These are phyloP conservation scores for Folsomia candida DNA, from an alignment of 2,888 invertebrate species.

Conservation along the genomic window DNA sequence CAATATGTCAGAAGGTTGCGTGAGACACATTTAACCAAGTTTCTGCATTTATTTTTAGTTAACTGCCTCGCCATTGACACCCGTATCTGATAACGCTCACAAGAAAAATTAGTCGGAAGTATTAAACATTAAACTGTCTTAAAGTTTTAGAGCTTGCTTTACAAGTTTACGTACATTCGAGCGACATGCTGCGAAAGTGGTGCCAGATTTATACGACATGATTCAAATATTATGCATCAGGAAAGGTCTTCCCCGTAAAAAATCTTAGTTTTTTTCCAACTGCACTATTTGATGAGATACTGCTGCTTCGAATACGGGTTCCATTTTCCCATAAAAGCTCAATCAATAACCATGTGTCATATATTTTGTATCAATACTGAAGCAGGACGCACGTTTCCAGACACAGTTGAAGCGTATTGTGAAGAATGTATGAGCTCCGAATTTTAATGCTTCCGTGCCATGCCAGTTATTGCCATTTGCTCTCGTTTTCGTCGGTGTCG, in stretches of 20 bases:
- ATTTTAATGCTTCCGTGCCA: neutral
- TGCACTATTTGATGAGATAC: neutral
- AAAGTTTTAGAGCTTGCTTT: neutral
- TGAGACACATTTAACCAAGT: neutral
- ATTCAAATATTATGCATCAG: too few relatives aligned
- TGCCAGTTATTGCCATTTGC: neutral
- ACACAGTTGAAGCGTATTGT: neutral
- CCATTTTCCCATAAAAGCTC: neutral
- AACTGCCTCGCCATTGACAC: neutral
- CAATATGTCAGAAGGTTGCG: neutral
- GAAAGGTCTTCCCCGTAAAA: too few relatives aligned
- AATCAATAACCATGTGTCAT: neutral
- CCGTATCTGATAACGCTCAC: neutral
- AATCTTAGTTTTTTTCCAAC: neutral
- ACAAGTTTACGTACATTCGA: neutral
- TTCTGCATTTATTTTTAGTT: neutral
- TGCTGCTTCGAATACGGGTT: neutral
- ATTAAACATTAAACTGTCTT: neutral
- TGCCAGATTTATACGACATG: too few relatives aligned
- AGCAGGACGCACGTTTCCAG: neutral
- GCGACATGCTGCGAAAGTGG: too few relatives aligned
- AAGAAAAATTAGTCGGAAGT: neutral
- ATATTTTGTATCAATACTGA: constrained; percentile 3
- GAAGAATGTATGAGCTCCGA: neutral
- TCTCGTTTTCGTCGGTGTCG: neutral